Evolutionary conservation across 2,113 vertebrate species (phyloP).

Genomic region (Machaerirhynchus nigripectus): DNA sequence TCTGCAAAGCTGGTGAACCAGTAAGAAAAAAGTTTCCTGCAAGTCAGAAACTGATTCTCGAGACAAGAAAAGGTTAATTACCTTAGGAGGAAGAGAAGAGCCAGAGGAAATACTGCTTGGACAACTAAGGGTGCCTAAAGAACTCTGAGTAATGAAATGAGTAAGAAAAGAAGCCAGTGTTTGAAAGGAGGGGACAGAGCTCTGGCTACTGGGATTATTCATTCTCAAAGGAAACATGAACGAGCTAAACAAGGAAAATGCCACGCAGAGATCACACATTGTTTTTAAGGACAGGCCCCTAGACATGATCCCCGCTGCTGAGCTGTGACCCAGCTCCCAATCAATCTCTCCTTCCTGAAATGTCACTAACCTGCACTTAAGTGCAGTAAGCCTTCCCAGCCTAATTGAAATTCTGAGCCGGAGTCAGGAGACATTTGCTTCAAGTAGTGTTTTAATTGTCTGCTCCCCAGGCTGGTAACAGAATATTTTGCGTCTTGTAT

Average conservation of each 20-base stretch:
- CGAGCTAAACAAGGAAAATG: conserved; percentile 56
- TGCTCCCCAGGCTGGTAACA: conserved; percentile 63
- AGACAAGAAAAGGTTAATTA: background rate
- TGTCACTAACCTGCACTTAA: conserved; percentile 65
- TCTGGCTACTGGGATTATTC: conserved; percentile 3
- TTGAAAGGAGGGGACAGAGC: background rate
- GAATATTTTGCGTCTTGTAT: conserved; percentile 50
- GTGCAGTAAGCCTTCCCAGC: conserved; percentile 45
- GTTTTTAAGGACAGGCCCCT: conserved; percentile 64
- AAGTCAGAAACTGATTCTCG: background rate
- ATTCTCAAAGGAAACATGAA: conserved; percentile 25
- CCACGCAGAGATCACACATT: conserved; percentile 38
- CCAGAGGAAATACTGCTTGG: background rate
- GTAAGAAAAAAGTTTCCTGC: background rate
- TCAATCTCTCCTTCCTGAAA: conserved; percentile 60
- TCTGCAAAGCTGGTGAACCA: background rate
- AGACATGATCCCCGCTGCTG: conserved; percentile 19
- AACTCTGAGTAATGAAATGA: background rate
- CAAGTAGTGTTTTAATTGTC: conserved; percentile 69
- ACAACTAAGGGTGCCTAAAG: background rate
- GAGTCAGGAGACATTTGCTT: conserved; percentile 67
- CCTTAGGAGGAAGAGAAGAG: background rate
- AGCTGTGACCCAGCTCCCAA: conserved; percentile 53
- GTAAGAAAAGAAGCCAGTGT: background rate
- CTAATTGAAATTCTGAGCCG: conserved; percentile 66